phyloP scores from a whole-genome alignment of 2,888 invertebrate genomes.

The Tipula confusa region DNA sequence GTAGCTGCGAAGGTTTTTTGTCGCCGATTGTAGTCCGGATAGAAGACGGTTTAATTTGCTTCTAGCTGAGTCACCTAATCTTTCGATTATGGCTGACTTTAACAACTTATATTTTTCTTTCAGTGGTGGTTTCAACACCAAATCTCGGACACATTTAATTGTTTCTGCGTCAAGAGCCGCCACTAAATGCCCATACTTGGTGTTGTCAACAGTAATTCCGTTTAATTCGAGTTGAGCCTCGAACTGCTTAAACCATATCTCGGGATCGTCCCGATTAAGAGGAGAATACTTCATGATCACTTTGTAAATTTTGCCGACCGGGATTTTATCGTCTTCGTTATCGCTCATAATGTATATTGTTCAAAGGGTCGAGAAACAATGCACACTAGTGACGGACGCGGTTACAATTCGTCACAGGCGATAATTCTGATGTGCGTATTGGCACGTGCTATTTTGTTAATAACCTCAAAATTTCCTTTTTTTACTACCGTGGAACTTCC shows the following conservation, averaged over 20 bases:
- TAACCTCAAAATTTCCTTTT: too few species aligned
- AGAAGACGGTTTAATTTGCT: not conserved
- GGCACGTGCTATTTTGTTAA: too few species aligned
- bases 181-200: not conserved
- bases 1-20: not conserved
- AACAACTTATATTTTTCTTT: not conserved
- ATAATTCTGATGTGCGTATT: too few species aligned
- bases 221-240: not conserved
- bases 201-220: not conserved
- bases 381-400: too few species aligned
- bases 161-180: not conserved
- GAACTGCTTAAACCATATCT: not conserved
- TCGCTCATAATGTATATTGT: too few species aligned
- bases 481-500: too few species aligned
- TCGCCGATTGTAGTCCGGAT: not conserved
- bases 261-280: not conserved
- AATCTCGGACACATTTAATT: not conserved
- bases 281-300: not conserved
- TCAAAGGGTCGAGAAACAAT: too few species aligned
- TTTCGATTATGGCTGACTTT: not conserved
- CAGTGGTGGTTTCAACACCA: not conserved
- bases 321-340: too few species aligned
- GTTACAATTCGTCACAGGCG: too few species aligned
- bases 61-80: not conserved
- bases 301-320: not conserved